These are phyloP conservation scores for Capitulum mitella DNA, from an alignment of 2,888 invertebrate species.

Conservation along the genomic window DNA sequence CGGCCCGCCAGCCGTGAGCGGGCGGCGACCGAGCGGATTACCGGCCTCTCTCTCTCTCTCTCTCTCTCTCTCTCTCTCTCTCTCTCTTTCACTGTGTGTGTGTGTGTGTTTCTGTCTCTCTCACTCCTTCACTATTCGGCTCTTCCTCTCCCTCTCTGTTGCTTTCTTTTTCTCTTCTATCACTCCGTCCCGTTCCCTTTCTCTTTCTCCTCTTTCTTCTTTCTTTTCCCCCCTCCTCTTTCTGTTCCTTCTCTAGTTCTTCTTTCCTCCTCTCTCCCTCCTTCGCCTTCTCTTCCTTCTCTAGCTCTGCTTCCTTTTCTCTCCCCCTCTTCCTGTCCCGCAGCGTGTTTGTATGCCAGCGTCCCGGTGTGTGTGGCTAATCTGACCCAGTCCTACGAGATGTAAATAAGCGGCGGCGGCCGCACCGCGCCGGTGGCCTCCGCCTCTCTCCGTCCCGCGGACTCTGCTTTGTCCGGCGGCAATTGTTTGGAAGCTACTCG, in stretches of 20 bases:
- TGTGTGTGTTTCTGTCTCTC: neutral
- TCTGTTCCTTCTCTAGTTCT: neutral
- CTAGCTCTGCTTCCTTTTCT: neutral
- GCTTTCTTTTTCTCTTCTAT: neutral
- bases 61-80: slow-evolving; percentile 1
- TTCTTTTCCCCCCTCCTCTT: neutral
- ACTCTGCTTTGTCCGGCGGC: neutral
- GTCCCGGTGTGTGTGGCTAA: neutral
- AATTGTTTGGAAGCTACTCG: slow-evolving; percentile 1
- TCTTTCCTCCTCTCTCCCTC: neutral
- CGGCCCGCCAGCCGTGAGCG: too few species aligned
- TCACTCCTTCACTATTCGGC: neutral
- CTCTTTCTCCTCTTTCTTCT: neutral
- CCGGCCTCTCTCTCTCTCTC: neutral
- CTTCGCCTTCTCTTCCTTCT: neutral
- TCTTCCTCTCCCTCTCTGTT: neutral
- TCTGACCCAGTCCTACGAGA: neutral
- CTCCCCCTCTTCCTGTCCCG: too few species aligned
- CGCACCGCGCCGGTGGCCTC: neutral
- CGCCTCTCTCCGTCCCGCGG: neutral
- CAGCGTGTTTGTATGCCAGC: neutral
- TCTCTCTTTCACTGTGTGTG: neutral
- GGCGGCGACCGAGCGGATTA: too few species aligned
- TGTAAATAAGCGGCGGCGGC: neutral
- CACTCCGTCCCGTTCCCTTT: neutral